These are phyloP conservation scores for Passerculus sandwichensis DNA, from an alignment of 2,797 vertebrate genomes.

Conservation along the genomic window DNA sequence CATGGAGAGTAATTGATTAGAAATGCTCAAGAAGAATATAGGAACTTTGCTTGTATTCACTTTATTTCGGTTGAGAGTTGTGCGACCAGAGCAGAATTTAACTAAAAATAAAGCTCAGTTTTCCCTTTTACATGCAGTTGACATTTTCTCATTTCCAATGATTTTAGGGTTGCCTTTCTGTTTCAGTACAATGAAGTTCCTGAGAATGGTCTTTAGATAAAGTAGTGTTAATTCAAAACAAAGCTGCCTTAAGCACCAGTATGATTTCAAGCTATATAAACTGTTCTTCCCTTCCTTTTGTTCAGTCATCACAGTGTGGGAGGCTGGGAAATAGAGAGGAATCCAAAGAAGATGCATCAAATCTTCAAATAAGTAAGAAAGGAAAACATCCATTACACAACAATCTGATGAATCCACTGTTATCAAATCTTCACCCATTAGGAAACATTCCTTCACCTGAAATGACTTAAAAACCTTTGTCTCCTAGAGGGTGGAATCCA, in stretches of 20 bases:
- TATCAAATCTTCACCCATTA: neutral
- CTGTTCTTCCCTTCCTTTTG: neutral
- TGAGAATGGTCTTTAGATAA: neutral
- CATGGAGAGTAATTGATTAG: neutral
- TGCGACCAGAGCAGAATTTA: neutral
- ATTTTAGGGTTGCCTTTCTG: neutral
- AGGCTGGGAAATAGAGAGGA: neutral
- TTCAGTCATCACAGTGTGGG: neutral
- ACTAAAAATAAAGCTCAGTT: neutral
- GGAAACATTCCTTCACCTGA: neutral
- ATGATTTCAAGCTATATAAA: neutral
- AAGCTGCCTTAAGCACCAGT: neutral
- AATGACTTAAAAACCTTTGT: neutral
- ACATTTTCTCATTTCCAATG: neutral
- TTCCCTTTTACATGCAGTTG: neutral
- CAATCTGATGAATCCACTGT: neutral
- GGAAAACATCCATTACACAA: neutral
- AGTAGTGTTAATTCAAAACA: neutral
- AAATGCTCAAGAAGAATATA: neutral
- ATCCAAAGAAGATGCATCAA: neutral
- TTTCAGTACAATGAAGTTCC: neutral
- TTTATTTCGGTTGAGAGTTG: neutral
- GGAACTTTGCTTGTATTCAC: neutral
- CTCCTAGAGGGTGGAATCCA: neutral
- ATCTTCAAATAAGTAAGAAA: neutral